phyloP scores from a whole-genome alignment of 1,140 invertebrate species.

The Neodiprion virginianus region DNA sequence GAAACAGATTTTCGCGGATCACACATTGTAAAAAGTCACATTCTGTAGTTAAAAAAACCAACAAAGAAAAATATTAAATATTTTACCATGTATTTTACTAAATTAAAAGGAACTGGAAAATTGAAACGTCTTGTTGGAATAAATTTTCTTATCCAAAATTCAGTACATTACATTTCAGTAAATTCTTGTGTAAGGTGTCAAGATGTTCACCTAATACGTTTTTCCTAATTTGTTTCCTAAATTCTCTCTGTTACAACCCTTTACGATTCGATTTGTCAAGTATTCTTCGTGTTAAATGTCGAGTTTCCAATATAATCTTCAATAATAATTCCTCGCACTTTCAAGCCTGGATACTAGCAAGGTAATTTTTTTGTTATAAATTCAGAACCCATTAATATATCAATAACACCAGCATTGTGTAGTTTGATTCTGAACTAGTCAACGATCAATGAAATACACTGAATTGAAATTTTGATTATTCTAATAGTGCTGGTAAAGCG shows the following conservation, averaged over 20 bases:
- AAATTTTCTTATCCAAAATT: slow-evolving; percentile 37
- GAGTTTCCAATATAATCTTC: neutral
- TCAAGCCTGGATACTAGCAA: neutral
- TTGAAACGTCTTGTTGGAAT: slow-evolving; percentile 41
- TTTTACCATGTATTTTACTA: slow-evolving; percentile 53
- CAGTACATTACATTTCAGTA: slow-evolving; percentile 8
- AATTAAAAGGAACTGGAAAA: slow-evolving; percentile 51
- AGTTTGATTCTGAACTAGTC: no score
- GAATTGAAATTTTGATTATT: neutral
- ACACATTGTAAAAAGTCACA: slow-evolving; percentile 35
- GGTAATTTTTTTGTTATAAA: no score
- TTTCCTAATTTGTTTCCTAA: no score
- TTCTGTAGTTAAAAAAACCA: slow-evolving; percentile 26
- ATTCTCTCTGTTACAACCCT: neutral
- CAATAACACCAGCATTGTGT: no score
- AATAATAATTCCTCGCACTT: neutral
- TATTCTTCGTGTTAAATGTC: neutral
- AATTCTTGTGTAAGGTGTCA: no score
- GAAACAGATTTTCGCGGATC: slow-evolving; percentile 13
- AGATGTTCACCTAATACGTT: no score
- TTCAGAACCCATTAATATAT: no score
- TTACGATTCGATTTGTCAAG: neutral
- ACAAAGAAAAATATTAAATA: slow-evolving; percentile 34
- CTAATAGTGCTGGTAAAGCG: neutral
- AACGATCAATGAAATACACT: neutral